Conservation (phyloP, 1,140 invertebrate species). For the Drosophila nigromelanica region DNA sequence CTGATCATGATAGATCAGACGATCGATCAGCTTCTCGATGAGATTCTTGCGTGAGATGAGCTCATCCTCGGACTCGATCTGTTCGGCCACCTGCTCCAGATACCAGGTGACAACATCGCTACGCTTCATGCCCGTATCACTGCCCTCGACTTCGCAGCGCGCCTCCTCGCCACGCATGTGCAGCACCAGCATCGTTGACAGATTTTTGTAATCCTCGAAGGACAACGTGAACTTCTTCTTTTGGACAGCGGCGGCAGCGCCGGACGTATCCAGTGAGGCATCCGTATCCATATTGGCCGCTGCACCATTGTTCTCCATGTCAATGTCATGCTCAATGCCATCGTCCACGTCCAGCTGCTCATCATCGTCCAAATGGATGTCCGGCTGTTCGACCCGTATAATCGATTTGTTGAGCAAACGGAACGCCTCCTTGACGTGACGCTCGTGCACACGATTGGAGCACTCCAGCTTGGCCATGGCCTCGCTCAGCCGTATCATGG, state of each 20-base stretch:
- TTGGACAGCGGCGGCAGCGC: constrained; percentile 31
- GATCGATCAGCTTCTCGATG: constrained; percentile 97
- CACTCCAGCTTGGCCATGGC: constrained; percentile 98
- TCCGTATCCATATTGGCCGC: constrained; percentile 56
- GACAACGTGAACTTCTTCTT: constrained; percentile 96
- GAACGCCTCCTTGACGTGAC: constrained; percentile 97
- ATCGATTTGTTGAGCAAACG: constrained; percentile 99
- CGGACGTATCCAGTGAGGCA: constrained; percentile 37
- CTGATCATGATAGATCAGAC: constrained; percentile 96
- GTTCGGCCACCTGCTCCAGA: constrained; percentile 93
- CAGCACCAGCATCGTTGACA: constrained; percentile 95
- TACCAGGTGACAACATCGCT: constrained; percentile 98
- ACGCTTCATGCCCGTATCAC: constrained; percentile 88
- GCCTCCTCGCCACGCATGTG: constrained; percentile 94
- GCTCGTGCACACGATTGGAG: constrained; percentile 92
- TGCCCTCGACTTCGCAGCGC: constrained; percentile 87
- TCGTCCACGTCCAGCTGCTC: constrained; percentile 84
- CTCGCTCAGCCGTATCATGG: constrained; percentile 97
- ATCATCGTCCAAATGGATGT: constrained; percentile 95
- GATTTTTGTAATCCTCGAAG: constrained; percentile 96
- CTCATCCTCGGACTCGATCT: constrained; percentile 96
- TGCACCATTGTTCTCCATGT: constrained; percentile 81
- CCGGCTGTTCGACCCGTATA: constrained; percentile 98
- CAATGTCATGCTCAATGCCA: constrained; percentile 62
- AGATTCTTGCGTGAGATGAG: constrained; percentile 94